A percentile compares a stretch with the other conserved stretches of the same genome.
Conservation (phyloP, 2,888 invertebrate species). For the Drosophila emarginata region DNA sequence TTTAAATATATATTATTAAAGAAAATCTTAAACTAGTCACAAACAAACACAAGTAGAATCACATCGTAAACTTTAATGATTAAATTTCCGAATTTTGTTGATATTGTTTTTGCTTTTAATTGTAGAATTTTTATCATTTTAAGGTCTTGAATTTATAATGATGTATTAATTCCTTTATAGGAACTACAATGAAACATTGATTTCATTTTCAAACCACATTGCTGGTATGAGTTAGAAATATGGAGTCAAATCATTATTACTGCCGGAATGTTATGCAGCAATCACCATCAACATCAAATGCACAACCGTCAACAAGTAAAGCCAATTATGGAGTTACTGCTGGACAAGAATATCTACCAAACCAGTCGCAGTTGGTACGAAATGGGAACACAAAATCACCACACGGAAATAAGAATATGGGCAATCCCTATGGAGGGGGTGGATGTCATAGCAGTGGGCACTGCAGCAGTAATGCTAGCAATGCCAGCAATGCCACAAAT, state of each 20-base stretch:
- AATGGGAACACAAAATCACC: conserved; percentile 56
- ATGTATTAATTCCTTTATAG: neutral
- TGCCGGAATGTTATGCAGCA: conserved; percentile 71
- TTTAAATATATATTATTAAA: no score
- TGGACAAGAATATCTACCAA: conserved; percentile 60
- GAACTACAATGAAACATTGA: neutral
- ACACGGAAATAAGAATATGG: conserved; percentile 45
- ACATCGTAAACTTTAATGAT: no score
- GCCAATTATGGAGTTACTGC: conserved; percentile 49
- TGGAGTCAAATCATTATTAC: conserved; percentile 81
- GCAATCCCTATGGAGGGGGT: conserved; percentile 43
- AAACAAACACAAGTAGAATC: no score
- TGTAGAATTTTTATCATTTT: no score
- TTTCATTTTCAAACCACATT: neutral
- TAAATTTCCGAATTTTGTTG: no score
- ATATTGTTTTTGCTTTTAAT: no score
- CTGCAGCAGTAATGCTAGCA: conserved; percentile 56
- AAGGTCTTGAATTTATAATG: neutral
- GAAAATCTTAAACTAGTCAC: no score
- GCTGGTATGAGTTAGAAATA: conserved; percentile 47
- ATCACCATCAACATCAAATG: conserved; percentile 61
- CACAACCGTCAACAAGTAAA: conserved; percentile 64
- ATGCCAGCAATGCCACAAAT: conserved; percentile 70
- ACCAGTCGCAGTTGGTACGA: conserved; percentile 50
- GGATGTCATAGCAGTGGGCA: conserved; percentile 61